A percentile compares a stretch with the other conserved stretches of the same genome.
Evolutionary conservation across 2,888 invertebrate species (phyloP).

Genomic region (Pseudeuparius sepicola): DNA sequence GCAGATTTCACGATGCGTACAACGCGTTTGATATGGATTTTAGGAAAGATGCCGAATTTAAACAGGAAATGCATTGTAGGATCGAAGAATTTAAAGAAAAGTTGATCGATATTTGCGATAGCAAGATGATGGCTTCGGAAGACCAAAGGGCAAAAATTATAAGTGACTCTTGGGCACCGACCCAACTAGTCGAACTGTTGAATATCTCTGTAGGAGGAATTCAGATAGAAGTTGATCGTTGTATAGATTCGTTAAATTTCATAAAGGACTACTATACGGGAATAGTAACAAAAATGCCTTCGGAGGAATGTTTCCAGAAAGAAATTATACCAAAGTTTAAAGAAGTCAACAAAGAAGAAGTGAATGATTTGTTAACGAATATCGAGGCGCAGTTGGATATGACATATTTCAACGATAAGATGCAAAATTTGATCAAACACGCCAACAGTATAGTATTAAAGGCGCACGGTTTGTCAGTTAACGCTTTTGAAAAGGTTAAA

Average conservation of each 20-base stretch:
- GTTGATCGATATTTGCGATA: constrained; percentile 48
- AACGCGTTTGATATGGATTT: constrained; percentile 51
- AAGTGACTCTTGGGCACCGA: constrained; percentile 47
- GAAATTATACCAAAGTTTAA: constrained; percentile 27
- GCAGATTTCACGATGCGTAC: constrained; percentile 48
- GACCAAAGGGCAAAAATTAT: constrained; percentile 44
- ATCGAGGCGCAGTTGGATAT: not conserved
- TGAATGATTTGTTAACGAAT: not conserved
- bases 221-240: constrained; percentile 52
- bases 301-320: constrained; percentile 41
- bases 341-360: not conserved
- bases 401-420: not conserved
- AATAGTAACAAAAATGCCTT: constrained; percentile 38
- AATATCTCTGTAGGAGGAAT: constrained; percentile 50
- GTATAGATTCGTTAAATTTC: constrained; percentile 38
- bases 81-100: constrained; percentile 35
- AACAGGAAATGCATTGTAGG: constrained; percentile 48
- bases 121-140: constrained; percentile 45
- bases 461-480: not conserved
- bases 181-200: constrained; percentile 44
- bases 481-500: not conserved
- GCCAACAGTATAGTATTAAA: not conserved
- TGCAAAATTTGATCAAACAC: not conserved
- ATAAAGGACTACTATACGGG: constrained; percentile 40
- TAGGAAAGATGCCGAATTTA: constrained; percentile 46